These are phyloP conservation scores for Catagonus wagneri DNA, from an alignment of 2,113 vertebrate species.

Conservation along the genomic window DNA sequence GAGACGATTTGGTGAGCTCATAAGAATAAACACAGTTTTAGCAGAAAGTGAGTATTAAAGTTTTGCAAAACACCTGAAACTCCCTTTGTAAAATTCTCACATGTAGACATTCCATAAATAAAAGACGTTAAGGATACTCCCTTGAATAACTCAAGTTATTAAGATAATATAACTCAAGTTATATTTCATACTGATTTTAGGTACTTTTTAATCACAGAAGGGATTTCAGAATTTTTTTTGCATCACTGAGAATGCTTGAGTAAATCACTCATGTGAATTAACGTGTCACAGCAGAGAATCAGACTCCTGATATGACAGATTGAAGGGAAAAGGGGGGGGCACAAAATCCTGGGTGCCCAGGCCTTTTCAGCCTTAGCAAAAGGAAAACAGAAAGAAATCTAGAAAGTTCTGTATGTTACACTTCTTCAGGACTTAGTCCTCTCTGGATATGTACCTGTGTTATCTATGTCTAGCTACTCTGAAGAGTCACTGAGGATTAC, in stretches of 20 bases:
- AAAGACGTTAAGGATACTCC: conserved; percentile 1
- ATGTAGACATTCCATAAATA: conserved; percentile 16
- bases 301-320: neutral
- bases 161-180: neutral
- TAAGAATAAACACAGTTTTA: conserved; percentile 8
- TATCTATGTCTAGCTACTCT: neutral
- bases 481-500: neutral
- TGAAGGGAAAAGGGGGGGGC: neutral
- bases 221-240: conserved; percentile 41
- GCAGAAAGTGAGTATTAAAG: conserved; percentile 1
- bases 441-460: neutral
- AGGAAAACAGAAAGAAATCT: neutral
- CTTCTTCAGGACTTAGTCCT: neutral
- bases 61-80: conserved; percentile 40
- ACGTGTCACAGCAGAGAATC: conserved; percentile 30
- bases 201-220: conserved; percentile 36
- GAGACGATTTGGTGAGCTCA: neutral
- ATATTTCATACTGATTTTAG: conserved; percentile 34
- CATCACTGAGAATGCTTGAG: conserved; percentile 10
- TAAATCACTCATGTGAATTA: conserved; percentile 55
- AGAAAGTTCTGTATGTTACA: neutral
- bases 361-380: neutral
- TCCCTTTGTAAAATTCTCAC: conserved; percentile 51
- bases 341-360: neutral
- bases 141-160: conserved; percentile 17